Conservation (phyloP, 92 coral and sea anemone species). For the Actinostola sp. region DNA sequence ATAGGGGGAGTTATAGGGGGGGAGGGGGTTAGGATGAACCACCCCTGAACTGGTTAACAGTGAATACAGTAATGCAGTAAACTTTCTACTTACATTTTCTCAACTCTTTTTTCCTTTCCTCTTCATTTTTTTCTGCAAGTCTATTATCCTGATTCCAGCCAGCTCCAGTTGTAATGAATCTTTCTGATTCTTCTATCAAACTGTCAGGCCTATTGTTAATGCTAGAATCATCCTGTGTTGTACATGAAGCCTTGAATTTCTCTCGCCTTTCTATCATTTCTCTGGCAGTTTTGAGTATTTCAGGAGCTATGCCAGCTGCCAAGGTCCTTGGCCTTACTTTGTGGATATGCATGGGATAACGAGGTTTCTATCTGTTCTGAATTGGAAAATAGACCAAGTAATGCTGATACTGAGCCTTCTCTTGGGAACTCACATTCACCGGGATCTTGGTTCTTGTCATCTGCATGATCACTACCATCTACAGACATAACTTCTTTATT, state of each 20-base stretch:
- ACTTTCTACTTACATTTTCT: conserved; percentile 25
- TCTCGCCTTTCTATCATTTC: conserved; percentile 47
- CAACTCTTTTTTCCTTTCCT: conserved; percentile 35
- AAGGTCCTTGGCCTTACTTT: conserved; percentile 72
- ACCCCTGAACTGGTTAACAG: too few species aligned
- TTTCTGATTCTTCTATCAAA: conserved; percentile 10
- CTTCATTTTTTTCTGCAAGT: conserved; percentile 9
- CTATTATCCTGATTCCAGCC: background rate
- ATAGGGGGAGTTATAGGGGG: too few species aligned
- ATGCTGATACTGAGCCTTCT: conserved; percentile 55
- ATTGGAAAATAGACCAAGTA: conserved; percentile 39
- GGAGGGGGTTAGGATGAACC: too few species aligned
- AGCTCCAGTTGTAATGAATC: background rate
- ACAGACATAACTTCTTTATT: conserved; percentile 12
- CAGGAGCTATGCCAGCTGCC: conserved; percentile 72
- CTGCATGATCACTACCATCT: background rate
- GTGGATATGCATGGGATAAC: conserved; percentile 34
- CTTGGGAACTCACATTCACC: conserved; percentile 40
- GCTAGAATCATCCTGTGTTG: conserved; percentile 35
- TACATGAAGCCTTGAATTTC: conserved; percentile 26
- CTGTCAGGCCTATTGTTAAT: conserved; percentile 16
- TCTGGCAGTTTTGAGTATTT: conserved; percentile 57
- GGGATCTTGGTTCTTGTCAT: background rate
- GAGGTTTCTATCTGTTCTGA: conserved; percentile 34
- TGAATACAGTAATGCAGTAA: too few species aligned